Base-by-base conservation (phyloP, 2,113 vertebrate species). In the Erinaceus europaeus region DNA sequence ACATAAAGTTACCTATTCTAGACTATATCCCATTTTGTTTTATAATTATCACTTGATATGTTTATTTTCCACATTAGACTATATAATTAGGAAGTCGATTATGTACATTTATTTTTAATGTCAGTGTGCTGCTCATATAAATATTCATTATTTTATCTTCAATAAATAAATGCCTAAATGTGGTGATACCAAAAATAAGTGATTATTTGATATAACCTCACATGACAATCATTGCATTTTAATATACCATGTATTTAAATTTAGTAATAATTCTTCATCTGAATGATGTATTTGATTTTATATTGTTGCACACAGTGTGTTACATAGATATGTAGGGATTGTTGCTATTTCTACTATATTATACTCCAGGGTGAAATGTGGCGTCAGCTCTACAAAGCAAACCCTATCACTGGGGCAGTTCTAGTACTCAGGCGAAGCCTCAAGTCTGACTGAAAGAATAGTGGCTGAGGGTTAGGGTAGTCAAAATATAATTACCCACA, bases 401-500 rank as follows among this genome's bases (percentile, higher is more conserved):
- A 27, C 12, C n/a, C 36, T 5, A 10, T 9, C 14, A 29, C 42
- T 34, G 46, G 48, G 82, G 57, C 25, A 4, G 34, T 79, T 72
- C 61, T 29, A 6, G 71, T 61, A 80, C 88, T 52, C 86, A 61
- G 52, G 83, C 86, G 90, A 32, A 79, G 29, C 36, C 55, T 93
- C 34, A 77, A 74, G 36, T 74, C 76, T 68, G 83, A 88, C 38
- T 32, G 67, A 59, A 76, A 90, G 21, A 53, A 88, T 9, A 83
- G 34, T 11, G 27, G 34, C n/a, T 88, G 75, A 88, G 75, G 88
- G 76, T 93, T 76, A 91, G 76, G 55, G 64, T 1, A 67, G 80
- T 68, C 57, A 79, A 87, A 76, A 92, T 89, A 72, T 75, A 89
- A 92, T 92, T 89, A 92, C 52, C 13, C 84, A 90, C 38, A 75